phyloP scores from a whole-genome alignment of 2,797 vertebrate species.

The Siniperca scherzeri region DNA sequence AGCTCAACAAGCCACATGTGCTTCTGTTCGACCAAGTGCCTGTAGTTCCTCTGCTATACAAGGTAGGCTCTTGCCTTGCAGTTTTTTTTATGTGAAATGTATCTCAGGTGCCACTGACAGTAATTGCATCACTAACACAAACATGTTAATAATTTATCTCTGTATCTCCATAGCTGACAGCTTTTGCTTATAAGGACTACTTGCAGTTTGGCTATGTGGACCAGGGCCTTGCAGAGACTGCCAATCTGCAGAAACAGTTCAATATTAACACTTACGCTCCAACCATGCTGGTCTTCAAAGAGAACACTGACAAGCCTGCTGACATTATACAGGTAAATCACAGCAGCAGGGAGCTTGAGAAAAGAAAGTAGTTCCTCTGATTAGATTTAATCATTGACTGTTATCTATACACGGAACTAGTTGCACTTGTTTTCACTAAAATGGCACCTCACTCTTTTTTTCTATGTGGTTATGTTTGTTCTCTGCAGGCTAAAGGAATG shows the following conservation, averaged over 20 bases:
- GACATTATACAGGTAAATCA: constrained; percentile 91
- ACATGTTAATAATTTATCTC: constrained; percentile 5
- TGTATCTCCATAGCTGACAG: constrained; percentile 86
- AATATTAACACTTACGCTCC: constrained; percentile 93
- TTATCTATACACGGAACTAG: background rate
- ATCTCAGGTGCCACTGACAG: background rate
- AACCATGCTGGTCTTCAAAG: constrained; percentile 95
- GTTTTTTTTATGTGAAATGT: background rate
- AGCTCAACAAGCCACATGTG: constrained; percentile 95
- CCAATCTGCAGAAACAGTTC: constrained; percentile 90
- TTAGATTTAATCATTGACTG: background rate
- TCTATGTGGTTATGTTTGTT: background rate
- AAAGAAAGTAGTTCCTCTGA: background rate
- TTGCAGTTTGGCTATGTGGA: constrained; percentile 95
- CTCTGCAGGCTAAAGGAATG: constrained; percentile 91
- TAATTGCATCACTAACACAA: constrained; percentile 3
- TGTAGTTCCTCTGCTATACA: constrained; percentile 90
- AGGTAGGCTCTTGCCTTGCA: constrained; percentile 84
- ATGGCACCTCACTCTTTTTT: background rate
- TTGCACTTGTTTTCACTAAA: background rate
- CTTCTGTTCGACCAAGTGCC: constrained; percentile 96
- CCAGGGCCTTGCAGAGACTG: constrained; percentile 89
- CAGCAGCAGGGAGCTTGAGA: background rate
- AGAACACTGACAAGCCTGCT: constrained; percentile 89
- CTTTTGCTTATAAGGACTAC: constrained; percentile 94